A percentile compares a stretch with the other conserved stretches of the same genome.
Conservation (phyloP, 2,113 vertebrate species). For the Mastomys coucha region DNA sequence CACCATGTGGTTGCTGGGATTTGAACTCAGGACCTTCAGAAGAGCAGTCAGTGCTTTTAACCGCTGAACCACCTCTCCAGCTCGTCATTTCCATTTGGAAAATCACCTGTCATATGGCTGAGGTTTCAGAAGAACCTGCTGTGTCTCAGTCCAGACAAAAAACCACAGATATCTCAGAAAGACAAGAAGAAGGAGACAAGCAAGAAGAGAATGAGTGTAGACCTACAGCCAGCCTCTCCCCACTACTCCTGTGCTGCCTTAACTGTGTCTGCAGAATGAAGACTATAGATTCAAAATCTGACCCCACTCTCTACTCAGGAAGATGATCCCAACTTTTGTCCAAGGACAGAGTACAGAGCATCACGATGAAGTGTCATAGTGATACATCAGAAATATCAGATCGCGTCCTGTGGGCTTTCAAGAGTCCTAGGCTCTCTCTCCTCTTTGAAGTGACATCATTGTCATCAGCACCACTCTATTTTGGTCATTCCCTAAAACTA, state of each 20-base stretch:
- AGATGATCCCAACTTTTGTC: not conserved
- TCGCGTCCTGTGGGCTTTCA: not conserved
- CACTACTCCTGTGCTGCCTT: not conserved
- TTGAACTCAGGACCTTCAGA: too few relatives aligned
- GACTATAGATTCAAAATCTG: not conserved
- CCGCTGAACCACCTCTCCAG: too few relatives aligned
- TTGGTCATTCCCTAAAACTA: not conserved
- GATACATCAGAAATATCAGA: not conserved
- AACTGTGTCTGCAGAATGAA: not conserved
- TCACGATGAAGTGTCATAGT: not conserved
- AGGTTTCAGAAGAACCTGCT: not conserved
- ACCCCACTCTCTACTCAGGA: not conserved
- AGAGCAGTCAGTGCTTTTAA: too few relatives aligned
- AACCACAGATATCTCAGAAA: not conserved
- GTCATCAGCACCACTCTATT: not conserved
- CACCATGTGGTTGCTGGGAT: too few relatives aligned
- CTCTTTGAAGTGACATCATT: not conserved
- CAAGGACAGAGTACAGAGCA: not conserved
- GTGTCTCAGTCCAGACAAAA: not conserved
- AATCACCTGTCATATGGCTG: not conserved
- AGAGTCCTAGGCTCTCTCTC: not conserved
- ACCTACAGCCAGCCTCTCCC: too few relatives aligned
- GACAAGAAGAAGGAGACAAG: not conserved
- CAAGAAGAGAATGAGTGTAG: not conserved
- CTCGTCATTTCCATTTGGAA: not conserved